Evolutionary conservation across 2,113 vertebrate species (phyloP).

Genomic region (Oryzias melastigma): DNA sequence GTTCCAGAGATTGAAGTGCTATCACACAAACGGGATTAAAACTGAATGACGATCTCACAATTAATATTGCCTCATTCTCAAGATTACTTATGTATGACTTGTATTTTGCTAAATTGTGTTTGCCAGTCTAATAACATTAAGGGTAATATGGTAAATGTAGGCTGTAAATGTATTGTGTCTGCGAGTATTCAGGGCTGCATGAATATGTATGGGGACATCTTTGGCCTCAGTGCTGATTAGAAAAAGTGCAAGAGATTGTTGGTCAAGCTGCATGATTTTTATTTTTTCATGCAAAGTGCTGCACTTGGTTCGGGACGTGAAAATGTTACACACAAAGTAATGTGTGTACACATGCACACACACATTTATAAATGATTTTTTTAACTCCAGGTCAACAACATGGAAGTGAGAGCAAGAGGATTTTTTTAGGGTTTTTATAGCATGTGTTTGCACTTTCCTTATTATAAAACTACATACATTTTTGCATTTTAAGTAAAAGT

Average conservation of each 20-base stretch:
- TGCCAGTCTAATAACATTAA: constrained; percentile 69
- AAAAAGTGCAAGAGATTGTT: constrained; percentile 69
- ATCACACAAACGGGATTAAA: constrained; percentile 68
- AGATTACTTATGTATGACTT: constrained; percentile 68
- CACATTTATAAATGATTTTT: background rate
- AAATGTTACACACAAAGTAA: constrained; percentile 22
- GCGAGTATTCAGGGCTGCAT: constrained; percentile 49
- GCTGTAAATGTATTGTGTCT: constrained; percentile 58
- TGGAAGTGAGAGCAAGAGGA: no score
- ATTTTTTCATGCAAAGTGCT: constrained; percentile 21
- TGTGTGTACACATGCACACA: no score
- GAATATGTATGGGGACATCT: constrained; percentile 72
- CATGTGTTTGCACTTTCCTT: no score
- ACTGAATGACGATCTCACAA: constrained; percentile 51
- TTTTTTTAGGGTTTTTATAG: no score
- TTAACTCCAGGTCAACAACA: no score
- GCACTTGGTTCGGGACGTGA: constrained; percentile 37
- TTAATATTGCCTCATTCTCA: constrained; percentile 65
- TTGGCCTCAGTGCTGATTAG: constrained; percentile 63
- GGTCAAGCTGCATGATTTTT: constrained; percentile 36
- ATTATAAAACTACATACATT: no score
- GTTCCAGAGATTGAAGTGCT: constrained; percentile 63
- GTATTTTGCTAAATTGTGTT: constrained; percentile 69
- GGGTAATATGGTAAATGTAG: constrained; percentile 65
- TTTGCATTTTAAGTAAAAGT: no score